Base-by-base conservation (phyloP, 2,797 vertebrate species). In the Chaenodraco wilsoni region DNA sequence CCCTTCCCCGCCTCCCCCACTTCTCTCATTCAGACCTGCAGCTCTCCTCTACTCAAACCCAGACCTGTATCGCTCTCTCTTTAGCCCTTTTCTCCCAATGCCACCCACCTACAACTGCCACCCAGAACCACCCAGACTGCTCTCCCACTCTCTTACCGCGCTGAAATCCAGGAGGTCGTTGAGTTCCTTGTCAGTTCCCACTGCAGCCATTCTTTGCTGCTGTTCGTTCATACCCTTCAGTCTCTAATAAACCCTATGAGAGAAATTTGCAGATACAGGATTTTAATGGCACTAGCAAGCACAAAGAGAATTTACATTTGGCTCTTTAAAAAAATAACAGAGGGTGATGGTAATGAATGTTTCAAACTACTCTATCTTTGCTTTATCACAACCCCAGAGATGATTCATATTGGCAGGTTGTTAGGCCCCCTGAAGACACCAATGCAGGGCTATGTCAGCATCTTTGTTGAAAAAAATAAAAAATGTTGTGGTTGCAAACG, bases 151-250 rank as follows among this genome's bases (percentile, higher is more conserved):
- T 73, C 98, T 99, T 95, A 99, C 98, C 97, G 97, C 97, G 90
- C 98, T 99, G 95, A 99, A 99, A 96, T 99, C 98, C 94, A 99
- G 95, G 87, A 99, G 97, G 92, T 99, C 98, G 91, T 93, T 99
- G 93, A 99, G 96, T 95, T 99, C 98, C 95, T 99, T 99, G 96
- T 99, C 98, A 60, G 97, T 98, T 95, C 96, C 98, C 93, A 99
- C 97, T 77, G 96, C 96, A 89, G 97, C 96, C 98, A 99, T 98
- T 95, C 97, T 98, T 95, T 97, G 96, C 92, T 95, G 95, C 94
- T 96, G 96, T 91, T 95, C 93, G 92, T 90, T 95, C 93, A 95
- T 95, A 94, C 93, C 94, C 94, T 91, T 93, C 92, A 91, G 94
- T 94, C 92, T 94, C 93, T 94, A 96, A 94, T 93, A 94, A 94